phyloP scores from a whole-genome alignment of 2,888 invertebrate genomes.

The Apeira syringaria region DNA sequence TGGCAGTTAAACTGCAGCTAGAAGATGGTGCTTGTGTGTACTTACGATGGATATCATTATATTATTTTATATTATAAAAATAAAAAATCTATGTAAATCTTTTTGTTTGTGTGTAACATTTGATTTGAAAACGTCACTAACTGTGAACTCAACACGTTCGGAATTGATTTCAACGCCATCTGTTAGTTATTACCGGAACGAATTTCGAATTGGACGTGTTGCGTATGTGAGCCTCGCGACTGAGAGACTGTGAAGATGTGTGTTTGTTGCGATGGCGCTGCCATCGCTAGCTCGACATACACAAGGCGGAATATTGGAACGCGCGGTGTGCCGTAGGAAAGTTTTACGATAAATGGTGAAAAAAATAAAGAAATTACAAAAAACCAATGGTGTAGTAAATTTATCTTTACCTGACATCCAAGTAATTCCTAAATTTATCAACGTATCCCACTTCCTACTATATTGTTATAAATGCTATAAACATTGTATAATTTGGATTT shows the following conservation, averaged over 20 bases:
- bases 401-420: no score
- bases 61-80: slow-evolving; percentile 61
- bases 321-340: slow-evolving; percentile 80
- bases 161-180: slow-evolving; percentile 34
- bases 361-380: slow-evolving; percentile 82
- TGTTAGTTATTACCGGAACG: slow-evolving; percentile 26
- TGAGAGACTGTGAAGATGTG: slow-evolving; percentile 26
- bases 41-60: slow-evolving; percentile 75
- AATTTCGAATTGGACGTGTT: slow-evolving; percentile 34
- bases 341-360: slow-evolving; percentile 84
- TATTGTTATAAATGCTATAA: no score
- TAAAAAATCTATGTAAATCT: slow-evolving; percentile 45
- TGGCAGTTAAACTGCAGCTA: slow-evolving; percentile 72
- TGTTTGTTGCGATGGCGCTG: slow-evolving; percentile 21
- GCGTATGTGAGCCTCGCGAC: slow-evolving; percentile 45
- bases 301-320: slow-evolving; percentile 78
- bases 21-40: slow-evolving; percentile 77
- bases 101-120: slow-evolving; percentile 55
- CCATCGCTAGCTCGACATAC: slow-evolving; percentile 64
- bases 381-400: slow-evolving; percentile 32
- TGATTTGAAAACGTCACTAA: slow-evolving; percentile 17
- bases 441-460: no score
- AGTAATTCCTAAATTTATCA: no score
- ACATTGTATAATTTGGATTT: no score
- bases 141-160: slow-evolving; percentile 47